Conservation (phyloP, 2,888 invertebrate species). For the Masnerella sp. region DNA sequence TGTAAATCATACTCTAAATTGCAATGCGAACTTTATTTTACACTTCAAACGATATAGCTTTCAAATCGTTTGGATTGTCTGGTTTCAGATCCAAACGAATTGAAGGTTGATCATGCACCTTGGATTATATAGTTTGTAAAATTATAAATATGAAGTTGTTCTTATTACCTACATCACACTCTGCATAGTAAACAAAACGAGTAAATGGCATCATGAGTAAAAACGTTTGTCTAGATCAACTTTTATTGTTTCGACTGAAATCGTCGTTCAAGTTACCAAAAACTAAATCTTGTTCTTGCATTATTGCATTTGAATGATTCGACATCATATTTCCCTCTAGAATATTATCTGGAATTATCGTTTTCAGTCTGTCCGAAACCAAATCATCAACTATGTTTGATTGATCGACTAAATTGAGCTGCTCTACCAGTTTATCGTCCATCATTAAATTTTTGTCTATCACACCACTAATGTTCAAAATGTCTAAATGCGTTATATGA, state of each 20-base stretch:
- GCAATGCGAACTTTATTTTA: too few species aligned
- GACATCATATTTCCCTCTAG: slow-evolving; percentile 71
- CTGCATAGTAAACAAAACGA: not conserved
- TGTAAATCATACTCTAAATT: too few species aligned
- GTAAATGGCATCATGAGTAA: not conserved
- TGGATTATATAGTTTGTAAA: too few species aligned
- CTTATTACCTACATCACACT: not conserved
- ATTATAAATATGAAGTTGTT: too few species aligned
- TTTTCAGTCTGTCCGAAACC: slow-evolving; percentile 73
- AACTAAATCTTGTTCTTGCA: slow-evolving; percentile 72
- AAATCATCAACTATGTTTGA: slow-evolving; percentile 73
- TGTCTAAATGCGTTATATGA: slow-evolving; percentile 72
- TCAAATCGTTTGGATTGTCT: too few species aligned
- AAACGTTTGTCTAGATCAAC: slow-evolving; percentile 68
- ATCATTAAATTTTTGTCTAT: slow-evolving; percentile 74
- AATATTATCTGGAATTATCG: slow-evolving; percentile 73
- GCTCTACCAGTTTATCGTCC: slow-evolving; percentile 74
- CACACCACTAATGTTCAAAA: slow-evolving; percentile 70
- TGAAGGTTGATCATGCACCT: too few species aligned
- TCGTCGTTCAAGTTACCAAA: slow-evolving; percentile 75
- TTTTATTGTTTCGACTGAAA: slow-evolving; percentile 73
- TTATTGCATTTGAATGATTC: slow-evolving; percentile 65
- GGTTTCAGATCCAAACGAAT: too few species aligned
- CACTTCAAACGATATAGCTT: too few species aligned
- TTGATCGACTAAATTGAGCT: slow-evolving; percentile 72